Conservation (phyloP, 2,888 invertebrate genomes). For the Papilio protenor region DNA sequence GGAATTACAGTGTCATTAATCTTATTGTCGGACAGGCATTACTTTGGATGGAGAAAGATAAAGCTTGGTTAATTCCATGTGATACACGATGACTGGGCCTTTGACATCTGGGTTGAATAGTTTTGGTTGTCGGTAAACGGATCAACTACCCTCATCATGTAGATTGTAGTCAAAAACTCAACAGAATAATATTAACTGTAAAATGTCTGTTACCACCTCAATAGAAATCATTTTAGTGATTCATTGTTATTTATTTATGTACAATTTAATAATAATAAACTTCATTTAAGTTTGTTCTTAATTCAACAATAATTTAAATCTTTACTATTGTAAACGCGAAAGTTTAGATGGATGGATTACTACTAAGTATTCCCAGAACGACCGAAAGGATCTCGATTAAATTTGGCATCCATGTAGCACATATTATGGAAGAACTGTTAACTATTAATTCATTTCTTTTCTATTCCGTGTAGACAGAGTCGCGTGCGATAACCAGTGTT, state of each 20-base stretch:
- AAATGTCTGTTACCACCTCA: background rate
- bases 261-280: background rate
- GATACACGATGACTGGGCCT: slow-evolving; percentile 11
- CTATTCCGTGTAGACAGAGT: too few relatives aligned
- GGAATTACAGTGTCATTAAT: slow-evolving; percentile 4
- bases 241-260: background rate
- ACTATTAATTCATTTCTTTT: too few relatives aligned
- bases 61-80: slow-evolving; percentile 9
- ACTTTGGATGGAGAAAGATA: slow-evolving; percentile 10
- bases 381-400: too few relatives aligned
- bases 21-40: slow-evolving; percentile 1
- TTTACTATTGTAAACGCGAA: background rate
- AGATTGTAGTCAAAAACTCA: background rate
- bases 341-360: too few relatives aligned
- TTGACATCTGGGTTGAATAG: background rate
- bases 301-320: background rate
- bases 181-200: background rate
- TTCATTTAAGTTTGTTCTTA: background rate
- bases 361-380: too few relatives aligned
- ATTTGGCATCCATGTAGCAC: too few relatives aligned
- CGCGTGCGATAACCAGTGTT: too few relatives aligned
- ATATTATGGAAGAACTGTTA: background rate
- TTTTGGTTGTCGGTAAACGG: background rate
- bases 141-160: background rate
- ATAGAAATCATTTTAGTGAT: background rate